Evolutionary conservation across 2,888 invertebrate genomes (phyloP), one percentile per base, ranked within the genome.

Genomic region (Temnothorax rugatulus): DNA sequence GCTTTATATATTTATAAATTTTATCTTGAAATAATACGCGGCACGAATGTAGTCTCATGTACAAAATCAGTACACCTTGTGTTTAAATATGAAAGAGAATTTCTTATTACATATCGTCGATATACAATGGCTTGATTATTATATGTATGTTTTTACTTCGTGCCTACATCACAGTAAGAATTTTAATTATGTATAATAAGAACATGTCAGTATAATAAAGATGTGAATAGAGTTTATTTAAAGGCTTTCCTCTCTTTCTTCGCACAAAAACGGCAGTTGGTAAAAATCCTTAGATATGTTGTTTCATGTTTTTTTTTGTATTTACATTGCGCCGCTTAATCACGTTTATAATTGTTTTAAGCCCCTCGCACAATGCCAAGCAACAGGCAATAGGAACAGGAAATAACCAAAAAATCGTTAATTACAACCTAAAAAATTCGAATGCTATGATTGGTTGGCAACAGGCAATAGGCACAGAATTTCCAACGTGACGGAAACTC

Each of bases 1-100:
- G 89, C 82, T 90, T 90, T 90, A 89, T 89, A 88, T 87, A 88
- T 87, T 85, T 89, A 90, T 87, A 85, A 84, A 90, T 79, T 38
- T 59, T 38, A 77, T 21, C 29, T 69, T 54, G 69, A n/a, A 44
- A 64, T 15, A 34, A 52, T 63, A 54, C n/a, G 29, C 1, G 54
- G 41, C 69, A 77, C 34, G 69, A 77, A 38, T 69, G 44, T 54
- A 54, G 52, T 77, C 25, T 21, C n/a, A 38, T 25, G 59, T 73
- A 73, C 38, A 73, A 59, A 47, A 81, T 73, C 38, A 59, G 21
- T 47, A 47, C 64, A 79, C 34, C 18, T 47, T 73, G 47, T 34
- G 73, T 47, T 81, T 59, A 47, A 73, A 73, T 9, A 8, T 81
- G 47, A 59, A 81, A 73, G 73, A 73, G 38, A 73, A 73, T 47